phyloP scores from a whole-genome alignment of 2,113 vertebrate species.

The Eulemur macaco region DNA sequence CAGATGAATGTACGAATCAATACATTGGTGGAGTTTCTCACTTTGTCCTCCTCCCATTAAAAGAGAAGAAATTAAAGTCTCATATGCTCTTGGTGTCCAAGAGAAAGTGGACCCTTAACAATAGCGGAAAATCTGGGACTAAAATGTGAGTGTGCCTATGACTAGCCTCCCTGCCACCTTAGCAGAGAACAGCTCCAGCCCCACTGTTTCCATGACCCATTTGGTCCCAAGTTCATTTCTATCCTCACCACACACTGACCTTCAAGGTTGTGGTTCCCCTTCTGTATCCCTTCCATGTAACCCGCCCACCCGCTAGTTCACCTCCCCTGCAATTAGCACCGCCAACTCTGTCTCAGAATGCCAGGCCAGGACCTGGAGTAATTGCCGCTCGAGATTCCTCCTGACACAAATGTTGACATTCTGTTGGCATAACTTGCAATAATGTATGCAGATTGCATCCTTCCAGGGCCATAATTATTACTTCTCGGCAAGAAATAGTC shows the following conservation, averaged over 20 bases:
- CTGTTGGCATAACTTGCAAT: slow-evolving; percentile 90
- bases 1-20: background rate
- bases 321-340: slow-evolving; percentile 69
- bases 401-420: slow-evolving; percentile 89
- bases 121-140: background rate
- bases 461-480: slow-evolving; percentile 87
- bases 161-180: background rate
- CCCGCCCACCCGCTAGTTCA: background rate
- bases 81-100: background rate
- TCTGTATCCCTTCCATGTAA: background rate
- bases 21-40: background rate
- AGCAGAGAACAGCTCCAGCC: background rate
- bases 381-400: slow-evolving; percentile 85
- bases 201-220: background rate
- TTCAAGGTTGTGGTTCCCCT: background rate
- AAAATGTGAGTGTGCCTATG: background rate
- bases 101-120: background rate
- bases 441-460: slow-evolving; percentile 89
- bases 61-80: slow-evolving; percentile 3
- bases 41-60: background rate
- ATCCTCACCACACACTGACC: background rate
- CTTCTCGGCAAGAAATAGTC: slow-evolving; percentile 84
- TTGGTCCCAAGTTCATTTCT: background rate
- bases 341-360: slow-evolving; percentile 63
- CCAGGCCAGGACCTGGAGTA: slow-evolving; percentile 79